phyloP scores from a whole-genome alignment of 2,888 invertebrate species.

The Palloptera scutellata region DNA sequence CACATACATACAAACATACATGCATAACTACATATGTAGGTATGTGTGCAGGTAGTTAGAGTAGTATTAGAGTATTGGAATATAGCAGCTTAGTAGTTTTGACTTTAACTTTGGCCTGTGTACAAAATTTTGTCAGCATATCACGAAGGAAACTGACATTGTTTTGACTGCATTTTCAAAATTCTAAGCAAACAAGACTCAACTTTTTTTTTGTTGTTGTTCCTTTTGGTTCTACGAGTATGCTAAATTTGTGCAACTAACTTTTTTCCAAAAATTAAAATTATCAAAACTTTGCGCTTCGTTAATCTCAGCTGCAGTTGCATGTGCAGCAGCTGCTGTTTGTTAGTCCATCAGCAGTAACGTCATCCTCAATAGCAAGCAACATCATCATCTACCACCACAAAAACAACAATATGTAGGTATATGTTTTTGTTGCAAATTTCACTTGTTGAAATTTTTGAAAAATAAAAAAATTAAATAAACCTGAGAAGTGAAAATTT shows the following conservation, averaged over 20 bases:
- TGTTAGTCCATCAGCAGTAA: not conserved
- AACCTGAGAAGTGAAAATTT: too few relatives aligned
- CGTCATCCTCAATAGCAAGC: not conserved
- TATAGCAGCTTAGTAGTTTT: too few relatives aligned
- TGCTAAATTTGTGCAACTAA: not conserved
- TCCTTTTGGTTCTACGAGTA: not conserved
- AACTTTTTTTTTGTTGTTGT: conserved; percentile 5
- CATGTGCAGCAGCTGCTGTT: not conserved
- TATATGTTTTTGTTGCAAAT: too few relatives aligned
- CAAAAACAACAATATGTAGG: not conserved
- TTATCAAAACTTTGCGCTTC: conserved; percentile 59
- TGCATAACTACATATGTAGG: too few relatives aligned
- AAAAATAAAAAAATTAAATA: too few relatives aligned
- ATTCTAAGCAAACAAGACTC: not conserved
- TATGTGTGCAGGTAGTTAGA: too few relatives aligned
- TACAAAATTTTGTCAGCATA: not conserved
- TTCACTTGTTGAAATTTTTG: too few relatives aligned
- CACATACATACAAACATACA: too few relatives aligned
- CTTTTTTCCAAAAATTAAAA: conserved; percentile 25
- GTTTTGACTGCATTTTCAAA: conserved; percentile 27
- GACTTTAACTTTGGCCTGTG: too few relatives aligned
- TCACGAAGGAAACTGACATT: conserved; percentile 1
- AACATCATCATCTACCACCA: not conserved
- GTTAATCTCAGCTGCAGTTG: conserved; percentile 54
- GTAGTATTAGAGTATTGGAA: too few relatives aligned